A percentile compares a stretch with the other conserved stretches of the same genome.
Evolutionary conservation across 2,888 invertebrate species (phyloP).

Genomic region (Agrochola litura): DNA sequence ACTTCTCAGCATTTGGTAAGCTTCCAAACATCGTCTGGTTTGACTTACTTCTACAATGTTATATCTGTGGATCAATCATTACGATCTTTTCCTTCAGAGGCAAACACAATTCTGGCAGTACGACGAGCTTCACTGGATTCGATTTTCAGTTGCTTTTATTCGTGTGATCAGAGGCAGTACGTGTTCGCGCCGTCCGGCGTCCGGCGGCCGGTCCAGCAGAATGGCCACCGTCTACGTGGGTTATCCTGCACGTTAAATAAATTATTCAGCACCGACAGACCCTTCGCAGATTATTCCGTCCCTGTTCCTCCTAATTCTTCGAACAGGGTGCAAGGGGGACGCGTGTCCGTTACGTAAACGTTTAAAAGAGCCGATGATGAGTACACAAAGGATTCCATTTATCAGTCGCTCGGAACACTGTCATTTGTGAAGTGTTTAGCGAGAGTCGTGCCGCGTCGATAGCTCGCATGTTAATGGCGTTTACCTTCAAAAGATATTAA

Average conservation of each 20-base stretch:
- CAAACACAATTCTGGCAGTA: background rate
- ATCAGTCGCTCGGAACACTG: constrained; percentile 55
- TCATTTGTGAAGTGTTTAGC: constrained; percentile 56
- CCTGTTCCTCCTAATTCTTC: constrained; percentile 59
- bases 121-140: background rate
- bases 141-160: constrained; percentile 26
- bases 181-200: background rate
- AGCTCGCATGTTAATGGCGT: constrained; percentile 45
- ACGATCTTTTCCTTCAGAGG: constrained; percentile 38
- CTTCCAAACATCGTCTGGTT: constrained; percentile 58
- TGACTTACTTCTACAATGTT: constrained; percentile 14
- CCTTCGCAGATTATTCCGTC: constrained; percentile 66
- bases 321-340: constrained; percentile 41
- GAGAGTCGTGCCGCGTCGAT: constrained; percentile 27
- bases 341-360: constrained; percentile 58
- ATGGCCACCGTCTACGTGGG: constrained; percentile 58
- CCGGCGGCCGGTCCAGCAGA: constrained; percentile 34
- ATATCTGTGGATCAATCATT: constrained; percentile 48
- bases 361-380: constrained; percentile 56
- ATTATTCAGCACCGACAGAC: constrained; percentile 73
- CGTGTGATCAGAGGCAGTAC: constrained; percentile 8
- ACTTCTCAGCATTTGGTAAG: constrained; percentile 58
- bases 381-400: constrained; percentile 61
- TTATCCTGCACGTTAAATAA: constrained; percentile 68
- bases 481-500: constrained; percentile 50